Evolutionary conservation across 2,888 invertebrate species (phyloP).

Genomic region (Acronicta leporina): DNA sequence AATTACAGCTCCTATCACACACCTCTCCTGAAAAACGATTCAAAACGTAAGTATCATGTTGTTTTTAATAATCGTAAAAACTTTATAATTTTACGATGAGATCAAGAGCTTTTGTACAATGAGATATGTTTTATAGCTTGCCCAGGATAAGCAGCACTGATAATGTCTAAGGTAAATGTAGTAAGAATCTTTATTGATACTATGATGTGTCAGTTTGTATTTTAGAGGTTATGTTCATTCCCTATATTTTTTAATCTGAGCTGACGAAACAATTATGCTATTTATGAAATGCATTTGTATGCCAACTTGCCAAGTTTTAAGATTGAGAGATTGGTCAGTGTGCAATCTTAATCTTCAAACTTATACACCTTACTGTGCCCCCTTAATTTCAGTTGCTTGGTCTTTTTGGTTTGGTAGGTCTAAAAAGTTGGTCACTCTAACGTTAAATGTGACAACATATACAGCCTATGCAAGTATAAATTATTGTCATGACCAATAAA

Average conservation of each 20-base stretch:
- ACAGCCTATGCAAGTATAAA: too few species aligned
- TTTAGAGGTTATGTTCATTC: constrained; percentile 67
- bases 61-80: constrained; percentile 6
- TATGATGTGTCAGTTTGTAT: constrained; percentile 60
- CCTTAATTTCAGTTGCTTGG: neutral
- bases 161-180: constrained; percentile 71
- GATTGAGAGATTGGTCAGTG: neutral
- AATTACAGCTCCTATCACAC: neutral
- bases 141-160: constrained; percentile 78
- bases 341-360: constrained; percentile 6
- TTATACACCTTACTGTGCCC: neutral
- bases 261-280: constrained; percentile 18
- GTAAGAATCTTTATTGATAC: constrained; percentile 38
- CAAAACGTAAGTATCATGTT: constrained; percentile 29
- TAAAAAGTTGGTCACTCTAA: too few species aligned
- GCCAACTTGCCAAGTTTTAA: neutral
- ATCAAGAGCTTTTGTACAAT: constrained; percentile 15
- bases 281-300: constrained; percentile 7
- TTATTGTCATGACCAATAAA: neutral
- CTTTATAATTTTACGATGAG: neutral
- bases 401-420: too few species aligned
- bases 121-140: constrained; percentile 68
- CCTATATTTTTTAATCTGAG: constrained; percentile 12
- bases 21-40: neutral
- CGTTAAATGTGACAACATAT: too few species aligned